Base-by-base conservation (phyloP, 2,888 invertebrate species). In the Axea sp. region DNA sequence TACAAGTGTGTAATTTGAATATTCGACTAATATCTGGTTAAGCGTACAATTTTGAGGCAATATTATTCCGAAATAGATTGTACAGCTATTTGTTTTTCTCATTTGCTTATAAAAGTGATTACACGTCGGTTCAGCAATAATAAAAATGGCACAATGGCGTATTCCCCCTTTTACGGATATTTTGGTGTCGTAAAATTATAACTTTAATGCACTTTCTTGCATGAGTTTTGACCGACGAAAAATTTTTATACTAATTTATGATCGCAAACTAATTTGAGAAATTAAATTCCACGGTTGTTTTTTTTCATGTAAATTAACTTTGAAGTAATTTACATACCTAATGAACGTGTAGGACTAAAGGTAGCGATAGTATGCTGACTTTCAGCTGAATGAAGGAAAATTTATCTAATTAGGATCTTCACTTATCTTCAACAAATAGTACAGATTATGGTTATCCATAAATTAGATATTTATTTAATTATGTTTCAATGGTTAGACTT, bases 21-120 rank as follows among this genome's bases (percentile, higher is more conserved):
- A 57, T 57, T 43, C 19, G 41, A n/a, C 57, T 57, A 57, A 57
- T 57, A 57, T 57, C 43, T 14, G 30, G 57, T 57, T 43, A 31
- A 24, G 28, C 9, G 22, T 26, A 28, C 26, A 5, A 53, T 53
- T 53, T 28, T 7, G 12, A 24, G 4, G 15, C 3, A 33, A 22
- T 31, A 33, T 31, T 30, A 17, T 15, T 12, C n/a, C 14, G 22
- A 19, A 43, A 9, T 49, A 9, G 14, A 19, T 7, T 30, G 14
- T 7, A 1, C 12, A 1, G 19, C 15, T 19, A 6, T 37, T 26
- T 2, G 35, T 35, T 47, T 47, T 30, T 26, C 9, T 2, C 2
- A 35, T 26, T 15, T 26, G 6, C 37, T 12, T 37, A 9, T 14
- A 2, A 37, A 45, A 30, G 28, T 9, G 45, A 17, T 45, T 15